These are phyloP conservation scores for Pterostichus niger DNA, from an alignment of 2,888 invertebrate genomes.

Conservation along the genomic window DNA sequence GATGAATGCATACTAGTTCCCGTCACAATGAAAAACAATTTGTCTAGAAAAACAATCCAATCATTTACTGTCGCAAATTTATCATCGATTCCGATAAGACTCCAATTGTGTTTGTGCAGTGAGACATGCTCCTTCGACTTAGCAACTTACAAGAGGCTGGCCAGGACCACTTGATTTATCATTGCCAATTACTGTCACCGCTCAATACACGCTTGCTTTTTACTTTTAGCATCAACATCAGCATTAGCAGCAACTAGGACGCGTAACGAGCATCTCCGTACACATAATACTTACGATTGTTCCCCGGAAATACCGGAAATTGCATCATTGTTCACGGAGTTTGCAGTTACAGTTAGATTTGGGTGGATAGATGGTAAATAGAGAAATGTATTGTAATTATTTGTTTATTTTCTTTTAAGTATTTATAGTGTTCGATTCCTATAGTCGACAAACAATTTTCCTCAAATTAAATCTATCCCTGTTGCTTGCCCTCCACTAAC, in stretches of 20 bases:
- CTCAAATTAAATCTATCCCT: no score
- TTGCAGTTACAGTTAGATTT: not conserved
- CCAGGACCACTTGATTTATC: conserved; percentile 27
- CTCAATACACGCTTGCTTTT: conserved; percentile 8
- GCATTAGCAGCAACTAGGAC: not conserved
- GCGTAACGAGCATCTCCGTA: conserved; percentile 21
- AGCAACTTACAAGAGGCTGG: conserved; percentile 6
- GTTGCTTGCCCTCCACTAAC: no score
- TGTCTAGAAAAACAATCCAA: conserved; percentile 10
- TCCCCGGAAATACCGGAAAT: not conserved
- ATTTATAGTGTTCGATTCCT: no score
- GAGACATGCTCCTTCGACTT: conserved; percentile 3
- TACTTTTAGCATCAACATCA: not conserved
- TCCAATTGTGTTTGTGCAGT: conserved; percentile 7
- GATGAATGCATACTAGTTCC: no score
- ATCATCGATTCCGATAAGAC: not conserved
- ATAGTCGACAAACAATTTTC: no score
- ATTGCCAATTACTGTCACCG: conserved; percentile 32
- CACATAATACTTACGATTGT: conserved; percentile 8
- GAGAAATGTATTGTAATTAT: no score
- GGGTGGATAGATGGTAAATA: no score
- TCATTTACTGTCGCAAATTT: not conserved
- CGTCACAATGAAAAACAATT: not conserved
- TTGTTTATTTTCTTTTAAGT: no score
- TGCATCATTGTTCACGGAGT: not conserved